These are phyloP conservation scores for Limosa lapponica DNA, from an alignment of 2,797 vertebrate genomes.

Conservation along the genomic window DNA sequence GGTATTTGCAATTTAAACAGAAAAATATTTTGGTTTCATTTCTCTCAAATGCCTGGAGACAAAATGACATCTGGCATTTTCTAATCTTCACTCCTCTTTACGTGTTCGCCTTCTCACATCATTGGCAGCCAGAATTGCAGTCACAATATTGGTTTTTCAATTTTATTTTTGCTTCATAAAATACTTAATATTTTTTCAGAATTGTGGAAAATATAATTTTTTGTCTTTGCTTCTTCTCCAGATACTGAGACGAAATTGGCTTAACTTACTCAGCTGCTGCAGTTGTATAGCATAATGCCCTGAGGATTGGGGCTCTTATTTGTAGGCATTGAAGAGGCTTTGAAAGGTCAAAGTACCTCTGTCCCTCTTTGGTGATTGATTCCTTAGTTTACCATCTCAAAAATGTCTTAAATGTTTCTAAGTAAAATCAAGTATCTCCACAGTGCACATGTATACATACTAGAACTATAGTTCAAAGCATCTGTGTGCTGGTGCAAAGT, in stretches of 20 bases:
- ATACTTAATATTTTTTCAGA: background rate
- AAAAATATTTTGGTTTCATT: background rate
- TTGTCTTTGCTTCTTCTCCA: background rate
- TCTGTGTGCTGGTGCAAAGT: background rate
- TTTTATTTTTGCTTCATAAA: background rate
- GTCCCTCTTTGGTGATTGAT: background rate
- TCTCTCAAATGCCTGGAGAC: background rate
- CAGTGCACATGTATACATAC: background rate
- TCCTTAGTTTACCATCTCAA: background rate
- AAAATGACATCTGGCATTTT: background rate
- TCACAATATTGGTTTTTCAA: background rate
- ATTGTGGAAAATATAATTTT: background rate
- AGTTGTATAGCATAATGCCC: background rate
- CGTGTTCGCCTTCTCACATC: background rate
- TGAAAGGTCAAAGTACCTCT: background rate
- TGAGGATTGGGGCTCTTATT: background rate
- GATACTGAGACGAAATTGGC: background rate
- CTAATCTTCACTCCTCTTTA: background rate
- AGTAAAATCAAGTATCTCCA: background rate
- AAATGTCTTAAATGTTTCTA: background rate
- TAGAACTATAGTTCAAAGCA: background rate
- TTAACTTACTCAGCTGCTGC: background rate
- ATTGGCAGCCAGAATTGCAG: background rate
- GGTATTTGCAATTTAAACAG: background rate
- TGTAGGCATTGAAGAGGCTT: background rate